phyloP scores from a whole-genome alignment of 2,797 vertebrate genomes.

The Lithobates sylvaticus region DNA sequence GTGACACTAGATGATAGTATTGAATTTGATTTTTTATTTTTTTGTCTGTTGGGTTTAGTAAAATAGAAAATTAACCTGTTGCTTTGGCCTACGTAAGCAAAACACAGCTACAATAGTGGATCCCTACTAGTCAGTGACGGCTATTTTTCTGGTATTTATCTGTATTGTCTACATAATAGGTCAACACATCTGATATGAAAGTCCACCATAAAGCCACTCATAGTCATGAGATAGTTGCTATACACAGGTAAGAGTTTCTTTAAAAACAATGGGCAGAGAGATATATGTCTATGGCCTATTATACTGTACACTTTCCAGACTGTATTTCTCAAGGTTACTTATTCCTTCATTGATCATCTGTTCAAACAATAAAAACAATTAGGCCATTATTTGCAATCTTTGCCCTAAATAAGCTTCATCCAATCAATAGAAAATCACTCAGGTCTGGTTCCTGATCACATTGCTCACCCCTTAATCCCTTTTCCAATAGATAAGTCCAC shows the following conservation, averaged over 20 bases:
- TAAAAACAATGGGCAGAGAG: background rate
- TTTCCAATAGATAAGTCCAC: constrained; percentile 52
- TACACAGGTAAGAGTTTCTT: background rate
- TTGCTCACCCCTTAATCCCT: constrained; percentile 57
- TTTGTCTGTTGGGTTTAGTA: too few species aligned
- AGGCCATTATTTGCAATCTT: constrained; percentile 49
- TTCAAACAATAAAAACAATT: constrained; percentile 37
- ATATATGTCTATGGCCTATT: background rate
- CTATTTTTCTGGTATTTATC: background rate
- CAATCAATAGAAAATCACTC: constrained; percentile 56
- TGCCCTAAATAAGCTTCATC: constrained; percentile 40
- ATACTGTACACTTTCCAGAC: background rate
- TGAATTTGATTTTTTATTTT: too few species aligned
- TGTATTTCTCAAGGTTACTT: constrained; percentile 39
- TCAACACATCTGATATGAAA: too few species aligned
- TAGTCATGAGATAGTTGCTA: background rate
- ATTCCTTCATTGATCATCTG: constrained; percentile 48
- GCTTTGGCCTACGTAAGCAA: background rate
- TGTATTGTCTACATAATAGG: background rate
- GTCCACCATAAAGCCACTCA: background rate
- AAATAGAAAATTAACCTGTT: background rate
- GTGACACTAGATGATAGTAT: too few species aligned
- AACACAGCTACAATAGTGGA: background rate
- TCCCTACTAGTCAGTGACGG: background rate
- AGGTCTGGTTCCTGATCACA: constrained; percentile 40